Evolutionary conservation across 2,113 vertebrate genomes (phyloP), one percentile per base, ranked within the genome.

Genomic region (Oncorhynchus gorbuscha): DNA sequence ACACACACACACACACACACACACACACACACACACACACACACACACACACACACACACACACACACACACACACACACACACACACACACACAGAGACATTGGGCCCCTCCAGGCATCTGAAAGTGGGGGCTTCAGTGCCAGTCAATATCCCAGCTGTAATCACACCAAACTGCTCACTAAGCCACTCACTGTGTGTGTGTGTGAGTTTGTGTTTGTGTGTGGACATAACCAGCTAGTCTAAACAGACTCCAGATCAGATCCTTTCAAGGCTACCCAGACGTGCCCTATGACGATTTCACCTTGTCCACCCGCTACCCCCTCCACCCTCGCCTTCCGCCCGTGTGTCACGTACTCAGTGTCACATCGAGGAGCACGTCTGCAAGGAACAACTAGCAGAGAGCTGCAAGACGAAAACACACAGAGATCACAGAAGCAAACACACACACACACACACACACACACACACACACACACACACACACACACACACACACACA

Each of bases 371-470:
- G 76, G 80, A 77, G 71, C 55, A 65, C 69, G 65, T 81, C 71
- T 48, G 39, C 66, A 71, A 76, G 74, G 72, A 86, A 90, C 85
- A 87, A 84, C 83, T 87, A 87, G 68, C 85, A 91, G 85, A 74
- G 28, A 70, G 71, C 80, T 79, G 70, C 49, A 76, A 22, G 45
- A 74, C 20, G 30, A 55, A 39, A 35, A n/a, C 67, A 39, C 67
- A 45, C 39, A 9, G 5, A 35, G 14, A 32, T 55, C 66, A 39
- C 59, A 62, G 24, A 68, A 16, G 6, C 14, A 35, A 45, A 45
- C 12, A 45, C 66, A 39, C n/a, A 5, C 1, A 35, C 28, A 18
- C 28, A 14, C 26, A 30, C 26, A 30, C 65, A 67, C 65, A 68
- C 66, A 24, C 24, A 14, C 26, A 30, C 26, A 30, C 65, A 67